Percentiles rank a stretch among this genome's conserved stretches.
phyloP scores from a whole-genome alignment of 2,113 vertebrate species.

The Syrmaticus mikado region DNA sequence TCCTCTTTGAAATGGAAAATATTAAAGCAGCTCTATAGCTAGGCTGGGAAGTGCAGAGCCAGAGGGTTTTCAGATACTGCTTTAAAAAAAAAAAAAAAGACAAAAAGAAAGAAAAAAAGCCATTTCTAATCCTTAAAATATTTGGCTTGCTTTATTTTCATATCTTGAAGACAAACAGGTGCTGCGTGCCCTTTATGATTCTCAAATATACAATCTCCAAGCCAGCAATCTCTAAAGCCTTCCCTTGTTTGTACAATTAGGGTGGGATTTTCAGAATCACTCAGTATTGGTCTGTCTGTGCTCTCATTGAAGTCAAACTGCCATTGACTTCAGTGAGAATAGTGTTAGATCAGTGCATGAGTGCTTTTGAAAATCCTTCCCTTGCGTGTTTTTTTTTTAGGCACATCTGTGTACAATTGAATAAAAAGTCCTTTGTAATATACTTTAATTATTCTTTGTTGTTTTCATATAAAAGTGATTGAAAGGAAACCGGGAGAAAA shows the following conservation, averaged over 20 bases:
- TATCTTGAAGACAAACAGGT: slow-evolving; percentile 72
- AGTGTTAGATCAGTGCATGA: background rate
- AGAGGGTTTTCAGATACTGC: slow-evolving; percentile 42
- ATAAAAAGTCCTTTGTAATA: slow-evolving; percentile 53
- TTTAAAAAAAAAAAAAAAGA: background rate
- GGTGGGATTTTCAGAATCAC: slow-evolving; percentile 49
- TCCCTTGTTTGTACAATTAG: slow-evolving; percentile 68
- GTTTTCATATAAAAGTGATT: slow-evolving; percentile 54
- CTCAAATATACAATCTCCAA: slow-evolving; percentile 63
- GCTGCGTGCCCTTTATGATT: slow-evolving; percentile 69
- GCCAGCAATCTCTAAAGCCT: slow-evolving; percentile 64
- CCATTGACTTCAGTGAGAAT: slow-evolving; percentile 1
- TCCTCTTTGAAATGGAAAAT: slow-evolving; percentile 60
- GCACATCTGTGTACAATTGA: slow-evolving; percentile 58
- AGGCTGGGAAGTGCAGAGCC: slow-evolving; percentile 10
- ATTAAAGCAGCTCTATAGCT: slow-evolving; percentile 40
- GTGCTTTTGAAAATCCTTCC: slow-evolving; percentile 23
- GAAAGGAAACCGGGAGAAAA: slow-evolving; percentile 50
- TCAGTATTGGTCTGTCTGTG: slow-evolving; percentile 7
- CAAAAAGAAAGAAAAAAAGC: background rate
- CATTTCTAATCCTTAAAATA: slow-evolving; percentile 70
- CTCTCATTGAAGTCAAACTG: slow-evolving; percentile 41
- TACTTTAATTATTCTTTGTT: slow-evolving; percentile 52
- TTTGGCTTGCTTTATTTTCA: slow-evolving; percentile 74
- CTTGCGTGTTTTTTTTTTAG: background rate